Evolutionary conservation across 2,113 vertebrate genomes (phyloP).

Genomic region (Abramis brama): DNA sequence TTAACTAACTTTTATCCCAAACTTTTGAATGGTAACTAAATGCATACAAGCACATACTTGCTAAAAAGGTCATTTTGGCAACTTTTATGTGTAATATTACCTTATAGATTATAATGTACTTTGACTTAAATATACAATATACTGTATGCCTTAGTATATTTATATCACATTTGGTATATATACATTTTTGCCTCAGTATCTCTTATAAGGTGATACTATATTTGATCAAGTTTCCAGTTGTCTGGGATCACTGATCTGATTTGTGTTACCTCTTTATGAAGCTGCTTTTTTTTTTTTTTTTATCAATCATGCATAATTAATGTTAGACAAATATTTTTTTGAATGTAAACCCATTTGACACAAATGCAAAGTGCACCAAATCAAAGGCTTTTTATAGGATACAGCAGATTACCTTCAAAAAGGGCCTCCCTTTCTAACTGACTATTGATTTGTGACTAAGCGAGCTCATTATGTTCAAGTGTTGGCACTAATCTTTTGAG

Average conservation of each 20-base stretch:
- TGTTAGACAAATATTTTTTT: background rate
- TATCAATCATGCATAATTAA: background rate
- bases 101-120: no score
- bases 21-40: no score
- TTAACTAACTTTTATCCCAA: no score
- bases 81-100: no score
- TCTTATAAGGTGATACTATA: background rate
- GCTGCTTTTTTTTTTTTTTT: background rate
- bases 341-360: background rate
- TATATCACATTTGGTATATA: no score
- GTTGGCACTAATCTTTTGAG: constrained; percentile 14
- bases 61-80: no score
- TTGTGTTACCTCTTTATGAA: background rate
- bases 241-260: background rate
- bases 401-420: constrained; percentile 15
- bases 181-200: no score
- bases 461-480: constrained; percentile 28
- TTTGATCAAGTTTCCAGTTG: background rate
- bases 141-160: background rate
- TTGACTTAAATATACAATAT: no score
- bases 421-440: constrained; percentile 10
- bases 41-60: no score
- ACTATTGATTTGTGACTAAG: constrained; percentile 39
- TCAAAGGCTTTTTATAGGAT: background rate
- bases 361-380: background rate